Evolutionary conservation across 1,140 invertebrate genomes (phyloP), one percentile per base, ranked within the genome.

Genomic region (Bradysia coprophila): DNA sequence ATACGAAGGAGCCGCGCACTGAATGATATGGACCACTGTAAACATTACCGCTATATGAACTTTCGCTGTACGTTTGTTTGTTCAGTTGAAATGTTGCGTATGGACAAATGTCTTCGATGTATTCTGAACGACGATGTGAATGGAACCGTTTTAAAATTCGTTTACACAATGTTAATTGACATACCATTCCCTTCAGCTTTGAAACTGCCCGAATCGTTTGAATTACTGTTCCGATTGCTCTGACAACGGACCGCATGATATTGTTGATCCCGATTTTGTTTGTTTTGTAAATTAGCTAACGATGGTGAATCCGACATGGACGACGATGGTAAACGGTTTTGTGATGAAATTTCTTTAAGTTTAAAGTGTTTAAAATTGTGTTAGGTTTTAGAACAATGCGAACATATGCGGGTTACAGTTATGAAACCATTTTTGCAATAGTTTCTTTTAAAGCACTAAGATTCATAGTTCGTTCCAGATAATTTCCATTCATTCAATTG

Each of bases 81-180:
- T 82, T 81, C 47, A 90, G 65, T 59, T 90, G 85, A 62, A 89
- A 89, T 22, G 86, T 90, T 32, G 85, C 86, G 62, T 90, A 89
- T 2, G 84, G 84, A 57, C 85, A 90, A 45, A 88, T 85, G 59
- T 90, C 86, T 65, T 89, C 85, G 47, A 85, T 84, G 59, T 87
- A 88, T 56, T 88, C 84, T 80, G 64, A 19, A 52, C 21, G 18
- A n/a, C n/a, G n/a, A n/a, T n/a, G n/a, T n/a, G n/a, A n/a, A n/a
- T n/a, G n/a, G n/a, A n/a, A 24, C 24, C 3, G 3, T 40, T 11
- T 13, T 23, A 41, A n/a, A 41, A 34, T 42, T 41, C 44, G 43
- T 47, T 48, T 44, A 46, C n/a, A 46, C 47, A 11, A 45, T 48
- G 28, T 38, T 8, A 18, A 21, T 9, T 15, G 6, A 38, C 37